These are phyloP conservation scores for Octonoba sinensis DNA, from an alignment of 2,888 invertebrate species.

Conservation along the genomic window DNA sequence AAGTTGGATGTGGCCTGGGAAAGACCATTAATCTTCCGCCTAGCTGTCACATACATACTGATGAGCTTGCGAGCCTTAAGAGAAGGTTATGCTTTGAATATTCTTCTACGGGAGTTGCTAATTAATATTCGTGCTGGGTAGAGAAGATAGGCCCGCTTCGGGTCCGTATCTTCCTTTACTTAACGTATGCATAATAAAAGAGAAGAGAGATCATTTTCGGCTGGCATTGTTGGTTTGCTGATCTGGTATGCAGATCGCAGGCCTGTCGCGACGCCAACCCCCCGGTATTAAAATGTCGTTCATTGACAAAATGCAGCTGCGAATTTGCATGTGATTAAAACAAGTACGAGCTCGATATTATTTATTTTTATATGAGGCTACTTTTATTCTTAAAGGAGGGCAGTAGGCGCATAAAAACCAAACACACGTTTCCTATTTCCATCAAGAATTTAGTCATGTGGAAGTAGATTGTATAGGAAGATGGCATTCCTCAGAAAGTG, in stretches of 20 bases:
- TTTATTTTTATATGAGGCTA: too few relatives aligned
- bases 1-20: slow-evolving; percentile 58
- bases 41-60: slow-evolving; percentile 60
- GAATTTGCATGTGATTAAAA: slow-evolving; percentile 7
- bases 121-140: slow-evolving; percentile 63
- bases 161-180: slow-evolving; percentile 56
- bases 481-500: too few relatives aligned
- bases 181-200: slow-evolving; percentile 60
- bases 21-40: slow-evolving; percentile 55
- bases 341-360: neutral
- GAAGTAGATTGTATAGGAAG: too few relatives aligned
- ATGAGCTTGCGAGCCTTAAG: slow-evolving; percentile 51
- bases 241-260: slow-evolving; percentile 53
- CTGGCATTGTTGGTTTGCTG: slow-evolving; percentile 50
- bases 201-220: slow-evolving; percentile 35
- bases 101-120: slow-evolving; percentile 50
- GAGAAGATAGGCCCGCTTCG: slow-evolving; percentile 56
- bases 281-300: slow-evolving; percentile 40
- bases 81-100: slow-evolving; percentile 61
- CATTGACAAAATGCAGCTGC: slow-evolving; percentile 47
- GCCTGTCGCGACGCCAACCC: slow-evolving; percentile 2
- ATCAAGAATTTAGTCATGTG: too few relatives aligned
- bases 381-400: too few relatives aligned
- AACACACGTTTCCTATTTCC: too few relatives aligned
- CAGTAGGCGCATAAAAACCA: too few relatives aligned